Evolutionary conservation across 2,888 invertebrate genomes (phyloP), one percentile per base, ranked within the genome.

Genomic region (Rhamnusium bicolor): DNA sequence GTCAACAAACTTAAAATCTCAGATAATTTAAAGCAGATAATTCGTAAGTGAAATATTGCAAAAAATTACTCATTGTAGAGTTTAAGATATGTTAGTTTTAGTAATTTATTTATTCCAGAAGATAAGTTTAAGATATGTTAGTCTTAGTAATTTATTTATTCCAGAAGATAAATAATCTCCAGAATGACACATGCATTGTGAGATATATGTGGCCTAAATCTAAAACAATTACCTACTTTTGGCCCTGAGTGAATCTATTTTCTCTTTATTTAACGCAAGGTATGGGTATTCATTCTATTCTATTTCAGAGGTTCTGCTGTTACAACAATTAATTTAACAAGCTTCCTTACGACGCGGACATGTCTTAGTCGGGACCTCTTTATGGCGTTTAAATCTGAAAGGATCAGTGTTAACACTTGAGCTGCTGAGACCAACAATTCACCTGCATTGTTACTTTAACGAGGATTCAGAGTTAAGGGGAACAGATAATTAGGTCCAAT

Each of bases 361-460:
- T 19, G 60, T 40, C 29, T 19, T 60, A 60, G 29, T 19, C 60
- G 60, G 60, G 18, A 60, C 72, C 72, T 70, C 72, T 73, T 75
- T 75, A 73, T 73, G 70, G 66, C 70, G 68, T 77, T 74, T 56
- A 71, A 79, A 69, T 70, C 71, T 74, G 71, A 62, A 75, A 71
- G 74, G 73, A 73, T 68, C 73, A 73, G 69, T 68, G 76, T 79
- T 78, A 77, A 79, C 77, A 76, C 79, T 79, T 58, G 77, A 79
- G 71, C 72, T 74, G 73, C 60, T 70, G 47, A 70, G 65, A 72
- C 66, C 69, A 46, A 72, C 72, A 71, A 72, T 72, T 76, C 73
- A 74, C 73, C 73, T 75, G 76, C 72, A 80, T 80, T 79, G 80
- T 80, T 78, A 73, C 76, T 70, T 69, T 79, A 78, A 80, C 75